These are phyloP conservation scores for Thinocorus orbignyianus DNA, from an alignment of 2,113 vertebrate species.

Conservation along the genomic window DNA sequence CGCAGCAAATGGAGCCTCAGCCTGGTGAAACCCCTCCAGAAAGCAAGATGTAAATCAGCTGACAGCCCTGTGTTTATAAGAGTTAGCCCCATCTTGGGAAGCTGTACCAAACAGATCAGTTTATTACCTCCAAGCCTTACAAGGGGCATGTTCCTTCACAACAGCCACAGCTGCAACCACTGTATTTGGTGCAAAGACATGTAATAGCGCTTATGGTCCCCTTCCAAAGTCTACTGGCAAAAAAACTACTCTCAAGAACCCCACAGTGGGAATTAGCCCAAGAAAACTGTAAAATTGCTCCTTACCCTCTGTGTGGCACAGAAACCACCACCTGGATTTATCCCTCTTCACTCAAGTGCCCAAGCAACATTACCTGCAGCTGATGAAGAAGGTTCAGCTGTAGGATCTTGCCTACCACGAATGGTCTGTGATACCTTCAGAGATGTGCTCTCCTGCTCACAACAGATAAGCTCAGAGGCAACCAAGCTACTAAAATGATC, in stretches of 20 bases:
- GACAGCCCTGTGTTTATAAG: neutral
- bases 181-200: accelerated
- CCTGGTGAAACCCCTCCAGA: neutral
- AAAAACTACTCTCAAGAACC: neutral
- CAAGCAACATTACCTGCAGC: neutral
- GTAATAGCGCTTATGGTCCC: neutral
- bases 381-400: neutral
- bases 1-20: neutral
- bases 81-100: neutral
- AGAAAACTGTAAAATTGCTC: neutral
- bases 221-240: neutral
- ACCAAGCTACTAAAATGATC: neutral
- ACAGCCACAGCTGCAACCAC: neutral
- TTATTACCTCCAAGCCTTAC: neutral
- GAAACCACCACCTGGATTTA: neutral
- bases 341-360: neutral
- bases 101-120: too few relatives aligned
- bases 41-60: neutral
- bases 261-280: neutral
- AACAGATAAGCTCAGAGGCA: neutral
- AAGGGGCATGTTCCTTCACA: neutral
- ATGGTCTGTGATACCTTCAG: neutral
- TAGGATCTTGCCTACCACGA: neutral
- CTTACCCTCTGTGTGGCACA: neutral
- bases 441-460: neutral